Evolutionary conservation across 2,888 invertebrate genomes (phyloP).

Genomic region (Lamellibrachia satsuma): DNA sequence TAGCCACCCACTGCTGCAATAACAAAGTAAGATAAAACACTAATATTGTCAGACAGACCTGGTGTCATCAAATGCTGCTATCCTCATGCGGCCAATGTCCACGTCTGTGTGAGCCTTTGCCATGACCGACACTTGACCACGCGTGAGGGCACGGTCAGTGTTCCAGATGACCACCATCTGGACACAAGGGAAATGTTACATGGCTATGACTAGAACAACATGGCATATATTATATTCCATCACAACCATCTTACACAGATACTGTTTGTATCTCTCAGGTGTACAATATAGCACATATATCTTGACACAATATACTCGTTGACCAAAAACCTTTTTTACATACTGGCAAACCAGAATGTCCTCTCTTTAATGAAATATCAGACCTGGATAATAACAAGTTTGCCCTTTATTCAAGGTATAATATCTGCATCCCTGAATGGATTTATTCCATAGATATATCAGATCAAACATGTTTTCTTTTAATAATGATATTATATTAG

Average conservation of each 20-base stretch:
- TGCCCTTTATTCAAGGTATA: no score
- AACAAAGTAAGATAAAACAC: neutral
- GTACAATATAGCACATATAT: neutral
- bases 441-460: no score
- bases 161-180: conserved; percentile 64
- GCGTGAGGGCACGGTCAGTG: conserved; percentile 55
- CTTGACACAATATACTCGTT: neutral
- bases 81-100: conserved; percentile 58
- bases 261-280: neutral
- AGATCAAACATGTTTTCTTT: no score
- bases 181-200: neutral
- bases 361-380: no score
- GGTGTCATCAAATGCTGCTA: conserved; percentile 62
- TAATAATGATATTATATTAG: no score
- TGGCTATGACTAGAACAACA: neutral
- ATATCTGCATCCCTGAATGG: no score
- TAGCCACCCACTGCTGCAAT: neutral
- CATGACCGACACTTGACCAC: conserved; percentile 57
- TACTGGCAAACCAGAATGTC: neutral
- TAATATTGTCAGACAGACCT: conserved; percentile 44
- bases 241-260: neutral
- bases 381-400: no score
- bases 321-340: neutral
- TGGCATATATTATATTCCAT: neutral
- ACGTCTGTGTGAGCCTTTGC: conserved; percentile 65